Evolutionary conservation across 2,888 invertebrate genomes (phyloP), one percentile per base, ranked within the genome.

Genomic region (Allygus modestus): DNA sequence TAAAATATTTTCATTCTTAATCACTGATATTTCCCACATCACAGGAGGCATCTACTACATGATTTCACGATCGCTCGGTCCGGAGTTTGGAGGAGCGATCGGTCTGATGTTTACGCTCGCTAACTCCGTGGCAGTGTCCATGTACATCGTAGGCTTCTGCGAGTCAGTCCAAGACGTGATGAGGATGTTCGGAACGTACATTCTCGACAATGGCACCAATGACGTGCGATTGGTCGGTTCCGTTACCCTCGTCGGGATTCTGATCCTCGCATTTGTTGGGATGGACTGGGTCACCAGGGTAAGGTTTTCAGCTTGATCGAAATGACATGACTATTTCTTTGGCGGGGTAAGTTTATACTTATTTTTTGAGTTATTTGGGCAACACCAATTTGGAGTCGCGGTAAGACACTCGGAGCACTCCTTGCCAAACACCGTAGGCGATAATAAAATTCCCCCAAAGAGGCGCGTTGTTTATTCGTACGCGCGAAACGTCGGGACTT

Each of bases 281-380:
- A 96, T 98, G 95, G 98, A 98, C 90, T 99, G 98, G 97, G 99
- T 99, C 91, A 96, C 98, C 0, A 97, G 98, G 91, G 96, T 94
- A 90, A 88, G 54, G 15, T 51, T 51, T 51, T 41, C n/a, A 7
- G 12, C 46, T 46, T 46, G 37, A n/a, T n/a, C n/a, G n/a, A n/a
- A n/a, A n/a, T n/a, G n/a, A n/a, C n/a, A n/a, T n/a, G n/a, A n/a
- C n/a, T n/a, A n/a, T n/a, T n/a, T n/a, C n/a, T n/a, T n/a, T n/a
- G n/a, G n/a, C n/a, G n/a, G n/a, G n/a, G n/a, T n/a, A n/a, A n/a
- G n/a, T n/a, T n/a, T n/a, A n/a, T n/a, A n/a, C n/a, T n/a, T n/a
- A n/a, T n/a, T n/a, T n/a, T n/a, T n/a, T n/a, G n/a, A n/a, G n/a
- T n/a, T n/a, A n/a, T n/a, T n/a, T n/a, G n/a, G n/a, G n/a, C n/a